phyloP scores from a whole-genome alignment of 2,113 vertebrate genomes.

The Sinocyclocheilus maitianheensis region DNA sequence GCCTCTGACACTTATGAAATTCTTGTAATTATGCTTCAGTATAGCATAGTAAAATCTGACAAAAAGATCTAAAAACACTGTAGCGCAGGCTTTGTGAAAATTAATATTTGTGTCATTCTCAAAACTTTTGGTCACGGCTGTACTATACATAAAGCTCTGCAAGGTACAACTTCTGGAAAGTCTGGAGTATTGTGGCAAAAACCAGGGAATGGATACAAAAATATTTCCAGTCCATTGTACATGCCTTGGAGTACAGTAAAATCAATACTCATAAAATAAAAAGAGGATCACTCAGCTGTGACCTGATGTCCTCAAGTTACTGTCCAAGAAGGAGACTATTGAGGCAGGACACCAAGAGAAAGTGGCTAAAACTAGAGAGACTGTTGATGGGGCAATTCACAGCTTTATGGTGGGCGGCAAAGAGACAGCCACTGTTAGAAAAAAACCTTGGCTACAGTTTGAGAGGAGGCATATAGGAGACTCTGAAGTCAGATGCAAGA shows the following conservation, averaged over 20 bases:
- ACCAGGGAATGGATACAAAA: neutral
- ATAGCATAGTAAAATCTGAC: no score
- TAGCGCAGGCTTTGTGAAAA: no score
- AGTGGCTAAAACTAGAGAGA: neutral
- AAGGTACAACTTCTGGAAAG: neutral
- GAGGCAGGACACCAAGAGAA: neutral
- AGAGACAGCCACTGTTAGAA: neutral
- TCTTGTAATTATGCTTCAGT: no score
- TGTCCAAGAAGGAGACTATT: neutral
- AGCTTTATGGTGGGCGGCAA: neutral
- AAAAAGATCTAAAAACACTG: no score
- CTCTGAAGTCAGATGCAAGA: neutral
- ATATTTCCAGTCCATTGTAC: neutral
- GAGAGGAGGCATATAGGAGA: neutral
- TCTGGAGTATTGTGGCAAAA: neutral
- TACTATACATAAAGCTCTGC: neutral
- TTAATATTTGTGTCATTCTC: no score
- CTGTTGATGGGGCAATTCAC: neutral
- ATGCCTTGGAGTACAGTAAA: neutral
- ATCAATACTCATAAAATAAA: slow-evolving; percentile 15
- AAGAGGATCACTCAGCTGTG: neutral
- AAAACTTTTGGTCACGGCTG: no score
- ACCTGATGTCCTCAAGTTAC: neutral
- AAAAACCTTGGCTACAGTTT: neutral
- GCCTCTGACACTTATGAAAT: no score